Percentiles rank a stretch among this genome's conserved stretches.
These are phyloP conservation scores for Trachymyrmex septentrionalis DNA, from an alignment of 1,140 invertebrate species.

Conservation along the genomic window DNA sequence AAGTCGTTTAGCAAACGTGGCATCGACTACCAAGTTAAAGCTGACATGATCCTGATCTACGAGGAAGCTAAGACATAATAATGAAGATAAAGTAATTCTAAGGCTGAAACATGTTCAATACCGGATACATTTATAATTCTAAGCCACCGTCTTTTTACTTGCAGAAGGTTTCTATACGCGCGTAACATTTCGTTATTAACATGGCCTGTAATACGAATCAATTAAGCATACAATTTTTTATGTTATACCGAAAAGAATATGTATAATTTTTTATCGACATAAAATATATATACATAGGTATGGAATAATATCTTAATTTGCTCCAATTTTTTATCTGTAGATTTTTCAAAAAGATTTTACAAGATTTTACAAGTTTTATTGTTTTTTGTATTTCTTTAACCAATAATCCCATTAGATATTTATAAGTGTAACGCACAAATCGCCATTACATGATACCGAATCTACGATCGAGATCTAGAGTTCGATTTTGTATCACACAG, in stretches of 20 bases:
- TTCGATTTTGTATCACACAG: too few species aligned
- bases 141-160: conserved; percentile 21
- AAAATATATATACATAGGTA: neutral
- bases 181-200: conserved; percentile 25
- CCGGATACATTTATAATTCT: conserved; percentile 58
- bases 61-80: conserved; percentile 47
- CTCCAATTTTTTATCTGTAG: neutral
- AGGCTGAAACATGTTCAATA: conserved; percentile 41
- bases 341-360: neutral
- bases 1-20: conserved; percentile 49
- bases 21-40: conserved; percentile 55
- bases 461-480: neutral
- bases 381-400: neutral
- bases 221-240: conserved; percentile 5
- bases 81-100: conserved; percentile 63
- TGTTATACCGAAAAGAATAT: neutral
- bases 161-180: neutral
- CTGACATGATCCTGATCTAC: conserved; percentile 62
- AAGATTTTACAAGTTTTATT: neutral
- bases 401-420: neutral
- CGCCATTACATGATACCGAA: neutral
- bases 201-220: neutral
- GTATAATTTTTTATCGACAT: neutral
- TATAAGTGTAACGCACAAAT: neutral
- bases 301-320: neutral